Conservation (phyloP, 2,888 invertebrate species). For the Eulithis testata region DNA sequence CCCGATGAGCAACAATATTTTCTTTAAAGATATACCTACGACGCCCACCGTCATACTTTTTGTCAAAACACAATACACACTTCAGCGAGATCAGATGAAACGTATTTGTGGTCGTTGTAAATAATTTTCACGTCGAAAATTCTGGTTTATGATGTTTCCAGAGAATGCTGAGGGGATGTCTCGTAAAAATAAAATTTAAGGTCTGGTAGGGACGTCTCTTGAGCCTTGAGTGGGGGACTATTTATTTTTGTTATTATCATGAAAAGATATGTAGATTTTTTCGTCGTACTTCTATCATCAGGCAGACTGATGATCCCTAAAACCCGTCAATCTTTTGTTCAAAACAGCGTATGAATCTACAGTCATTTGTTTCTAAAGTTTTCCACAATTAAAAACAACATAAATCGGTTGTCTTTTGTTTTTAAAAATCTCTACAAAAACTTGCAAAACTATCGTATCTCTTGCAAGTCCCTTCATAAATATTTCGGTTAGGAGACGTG, state of each 20-base stretch:
- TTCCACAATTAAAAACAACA: no score
- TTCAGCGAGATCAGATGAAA: conserved; percentile 57
- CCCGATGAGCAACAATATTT: not conserved
- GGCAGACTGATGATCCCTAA: no score
- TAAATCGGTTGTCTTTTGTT: no score
- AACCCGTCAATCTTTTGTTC: no score
- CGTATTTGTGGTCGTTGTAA: conserved; percentile 51
- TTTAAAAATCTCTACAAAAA: no score
- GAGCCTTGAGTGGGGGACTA: conserved; percentile 23
- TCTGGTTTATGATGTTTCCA: conserved; percentile 48
- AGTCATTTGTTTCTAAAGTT: no score
- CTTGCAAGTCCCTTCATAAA: conserved; percentile 31
- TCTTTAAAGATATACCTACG: conserved; percentile 41
- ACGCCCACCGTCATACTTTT: conserved; percentile 54
- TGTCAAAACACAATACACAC: conserved; percentile 62
- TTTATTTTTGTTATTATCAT: conserved; percentile 28
- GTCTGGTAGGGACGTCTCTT: conserved; percentile 33
- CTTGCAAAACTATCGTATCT: no score
- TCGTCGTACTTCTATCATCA: not conserved
- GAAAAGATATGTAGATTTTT: conserved; percentile 19
- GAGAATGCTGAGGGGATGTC: conserved; percentile 41
- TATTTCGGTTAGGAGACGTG: conserved; percentile 32
- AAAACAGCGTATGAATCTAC: no score
- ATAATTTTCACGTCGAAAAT: conserved; percentile 52
- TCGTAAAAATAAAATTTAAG: conserved; percentile 44